Evolutionary conservation across 2,888 invertebrate species (phyloP), one percentile per base, ranked within the genome.

Genomic region (Melanargia galathea): DNA sequence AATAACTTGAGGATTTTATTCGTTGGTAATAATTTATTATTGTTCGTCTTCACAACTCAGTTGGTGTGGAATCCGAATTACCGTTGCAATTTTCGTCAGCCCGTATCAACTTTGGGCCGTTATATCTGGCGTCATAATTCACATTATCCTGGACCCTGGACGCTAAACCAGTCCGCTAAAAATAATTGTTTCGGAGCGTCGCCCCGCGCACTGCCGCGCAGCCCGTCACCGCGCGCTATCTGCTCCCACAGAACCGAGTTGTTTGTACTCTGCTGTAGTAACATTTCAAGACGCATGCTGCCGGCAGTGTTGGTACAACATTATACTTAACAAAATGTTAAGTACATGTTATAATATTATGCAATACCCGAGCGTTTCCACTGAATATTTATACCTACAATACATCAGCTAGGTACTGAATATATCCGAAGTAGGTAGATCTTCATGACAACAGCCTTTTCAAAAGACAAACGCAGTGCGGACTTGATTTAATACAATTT

Each of bases 101-200:
- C 72, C 68, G 67, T 62, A 65, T 58, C 67, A 67, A 58, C 63
- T 67, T 65, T 63, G 72, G 40, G 72, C 75, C 78, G 77, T 76
- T 80, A 78, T 75, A 71, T 73, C 74, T 71, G 73, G 70, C 72
- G 71, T 76, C 78, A 80, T 82, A 82, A 80, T 73, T 82, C 79
- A 79, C 77, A 70, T 71, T 70, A 73, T 72, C 74, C 73, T 73
- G 74, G 70, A 73, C 69, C 48, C 58, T 48, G 46, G 58, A 58
- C 48, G 67, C 68, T 70, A 72, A 76, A 79, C 77, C 74, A 75
- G 80, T 79, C 65, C 51, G 71, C 73, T 76, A 77, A 79, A 81
- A 80, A 79, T 75, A 78, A 74, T 76, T 73, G 72, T 74, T 74
- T 70, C 68, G 68, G 66, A 70, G 60, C 74, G 69, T 70, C 65